phyloP scores from a whole-genome alignment of 2,888 invertebrate species.

The Apodemia zela region DNA sequence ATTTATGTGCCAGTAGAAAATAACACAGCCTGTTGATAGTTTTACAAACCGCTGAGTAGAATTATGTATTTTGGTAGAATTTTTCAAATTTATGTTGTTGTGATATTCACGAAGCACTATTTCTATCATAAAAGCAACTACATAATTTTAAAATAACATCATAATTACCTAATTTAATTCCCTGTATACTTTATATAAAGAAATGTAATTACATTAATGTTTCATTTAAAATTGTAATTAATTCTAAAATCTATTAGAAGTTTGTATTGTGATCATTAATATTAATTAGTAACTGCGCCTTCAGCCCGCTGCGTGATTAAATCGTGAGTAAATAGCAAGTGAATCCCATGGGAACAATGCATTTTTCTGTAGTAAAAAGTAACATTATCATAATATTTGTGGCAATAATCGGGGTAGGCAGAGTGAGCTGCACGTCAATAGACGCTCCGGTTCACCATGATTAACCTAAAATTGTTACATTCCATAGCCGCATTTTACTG shows the following conservation, averaged over 20 bases:
- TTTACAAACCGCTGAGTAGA: constrained; percentile 1
- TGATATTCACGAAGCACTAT: background rate
- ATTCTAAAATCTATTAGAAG: background rate
- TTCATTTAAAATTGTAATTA: background rate
- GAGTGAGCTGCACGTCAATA: too few relatives aligned
- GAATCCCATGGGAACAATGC: background rate
- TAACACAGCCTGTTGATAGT: background rate
- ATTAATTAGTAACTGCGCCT: background rate
- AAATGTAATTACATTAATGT: background rate
- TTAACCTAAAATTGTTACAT: too few relatives aligned
- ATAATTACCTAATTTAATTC: background rate
- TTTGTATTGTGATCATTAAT: background rate
- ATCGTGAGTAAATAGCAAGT: background rate
- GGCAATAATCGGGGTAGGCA: too few relatives aligned
- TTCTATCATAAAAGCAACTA: background rate
- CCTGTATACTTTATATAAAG: background rate
- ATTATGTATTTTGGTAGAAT: background rate
- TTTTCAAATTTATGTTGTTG: background rate
- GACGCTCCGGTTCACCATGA: too few relatives aligned
- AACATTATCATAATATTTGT: too few relatives aligned
- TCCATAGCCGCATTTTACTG: too few relatives aligned
- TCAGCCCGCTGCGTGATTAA: background rate
- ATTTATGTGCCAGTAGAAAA: background rate
- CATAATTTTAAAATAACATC: background rate
- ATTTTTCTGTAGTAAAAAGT: background rate